Evolutionary conservation across 2,113 vertebrate species (phyloP).

Genomic region (Triplophysa rosa): DNA sequence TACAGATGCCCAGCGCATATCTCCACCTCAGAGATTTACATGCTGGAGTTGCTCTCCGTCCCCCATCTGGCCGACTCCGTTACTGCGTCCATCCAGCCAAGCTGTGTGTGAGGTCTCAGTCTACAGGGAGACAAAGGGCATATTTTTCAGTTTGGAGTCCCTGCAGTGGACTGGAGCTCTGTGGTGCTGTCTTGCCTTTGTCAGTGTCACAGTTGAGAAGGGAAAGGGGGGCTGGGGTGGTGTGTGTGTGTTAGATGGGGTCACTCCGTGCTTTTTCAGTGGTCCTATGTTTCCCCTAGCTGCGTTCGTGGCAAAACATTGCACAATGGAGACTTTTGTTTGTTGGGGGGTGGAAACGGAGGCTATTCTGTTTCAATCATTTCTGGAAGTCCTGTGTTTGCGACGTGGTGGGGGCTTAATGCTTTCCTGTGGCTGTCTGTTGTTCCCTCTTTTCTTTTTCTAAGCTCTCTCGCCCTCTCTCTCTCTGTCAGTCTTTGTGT

Average conservation of each 20-base stretch:
- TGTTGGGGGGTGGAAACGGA: constrained; percentile 68
- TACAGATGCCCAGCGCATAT: constrained; percentile 42
- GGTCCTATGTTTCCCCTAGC: constrained; percentile 79
- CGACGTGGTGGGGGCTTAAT: constrained; percentile 72
- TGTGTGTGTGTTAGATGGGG: constrained; percentile 33
- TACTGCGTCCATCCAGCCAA: background rate
- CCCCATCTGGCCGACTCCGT: constrained; percentile 14
- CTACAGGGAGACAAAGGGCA: constrained; percentile 66
- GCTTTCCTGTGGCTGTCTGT: constrained; percentile 60
- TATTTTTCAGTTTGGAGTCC: constrained; percentile 61
- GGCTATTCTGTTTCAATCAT: constrained; percentile 89
- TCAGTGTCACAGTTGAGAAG: constrained; percentile 51
- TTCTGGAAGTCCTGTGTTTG: constrained; percentile 86
- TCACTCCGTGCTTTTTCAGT: constrained; percentile 70
- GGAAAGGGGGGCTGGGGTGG: constrained; percentile 47
- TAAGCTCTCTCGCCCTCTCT: background rate
- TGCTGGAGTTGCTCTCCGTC: background rate
- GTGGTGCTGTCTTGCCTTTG: constrained; percentile 45
- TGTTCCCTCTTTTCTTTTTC: background rate
- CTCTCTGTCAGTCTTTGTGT: constrained; percentile 33
- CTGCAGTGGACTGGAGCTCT: constrained; percentile 50
- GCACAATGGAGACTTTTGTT: constrained; percentile 86
- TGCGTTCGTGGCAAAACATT: constrained; percentile 75
- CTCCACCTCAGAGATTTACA: background rate
- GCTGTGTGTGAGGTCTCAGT: constrained; percentile 63